These are phyloP conservation scores for Pagetopsis macropterus DNA, from an alignment of 2,797 vertebrate genomes.

Conservation along the genomic window DNA sequence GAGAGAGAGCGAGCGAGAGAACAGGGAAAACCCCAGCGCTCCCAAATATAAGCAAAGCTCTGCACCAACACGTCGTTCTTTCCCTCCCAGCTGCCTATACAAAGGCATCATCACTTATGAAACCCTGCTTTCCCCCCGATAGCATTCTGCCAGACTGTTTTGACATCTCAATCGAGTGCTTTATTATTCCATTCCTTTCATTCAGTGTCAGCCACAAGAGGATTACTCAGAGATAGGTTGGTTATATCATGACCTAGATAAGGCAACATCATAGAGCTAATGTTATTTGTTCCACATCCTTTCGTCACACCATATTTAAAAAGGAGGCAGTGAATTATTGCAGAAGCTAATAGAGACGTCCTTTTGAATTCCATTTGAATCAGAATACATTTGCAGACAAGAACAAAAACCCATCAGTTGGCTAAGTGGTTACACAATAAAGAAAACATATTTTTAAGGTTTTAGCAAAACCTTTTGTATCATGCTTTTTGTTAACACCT, in stretches of 20 bases:
- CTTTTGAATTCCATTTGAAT: constrained; percentile 58
- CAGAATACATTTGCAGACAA: constrained; percentile 32
- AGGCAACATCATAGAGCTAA: constrained; percentile 80
- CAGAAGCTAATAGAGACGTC: constrained; percentile 71
- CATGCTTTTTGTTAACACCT: neutral
- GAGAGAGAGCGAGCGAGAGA: constrained; percentile 61
- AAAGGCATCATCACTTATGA: constrained; percentile 86
- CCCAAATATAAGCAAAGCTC: constrained; percentile 83
- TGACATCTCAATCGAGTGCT: constrained; percentile 83
- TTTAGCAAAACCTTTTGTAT: constrained; percentile 18
- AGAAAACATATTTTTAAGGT: constrained; percentile 22
- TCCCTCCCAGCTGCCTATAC: constrained; percentile 82
- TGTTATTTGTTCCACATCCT: constrained; percentile 79
- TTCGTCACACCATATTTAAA: constrained; percentile 69
- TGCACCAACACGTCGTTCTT: constrained; percentile 80
- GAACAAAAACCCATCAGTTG: constrained; percentile 29
- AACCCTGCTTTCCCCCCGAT: constrained; percentile 80
- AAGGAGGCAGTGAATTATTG: constrained; percentile 52
- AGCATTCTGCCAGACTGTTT: constrained; percentile 82
- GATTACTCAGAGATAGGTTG: constrained; percentile 77
- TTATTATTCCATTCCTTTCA: constrained; percentile 80
- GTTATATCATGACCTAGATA: constrained; percentile 87
- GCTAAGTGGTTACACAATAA: constrained; percentile 24
- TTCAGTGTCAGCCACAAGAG: constrained; percentile 77
- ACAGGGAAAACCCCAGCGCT: constrained; percentile 80